Percentiles rank a stretch among this genome's conserved stretches.
phyloP scores from a whole-genome alignment of 2,797 vertebrate species.

The Streptopelia turtur region DNA sequence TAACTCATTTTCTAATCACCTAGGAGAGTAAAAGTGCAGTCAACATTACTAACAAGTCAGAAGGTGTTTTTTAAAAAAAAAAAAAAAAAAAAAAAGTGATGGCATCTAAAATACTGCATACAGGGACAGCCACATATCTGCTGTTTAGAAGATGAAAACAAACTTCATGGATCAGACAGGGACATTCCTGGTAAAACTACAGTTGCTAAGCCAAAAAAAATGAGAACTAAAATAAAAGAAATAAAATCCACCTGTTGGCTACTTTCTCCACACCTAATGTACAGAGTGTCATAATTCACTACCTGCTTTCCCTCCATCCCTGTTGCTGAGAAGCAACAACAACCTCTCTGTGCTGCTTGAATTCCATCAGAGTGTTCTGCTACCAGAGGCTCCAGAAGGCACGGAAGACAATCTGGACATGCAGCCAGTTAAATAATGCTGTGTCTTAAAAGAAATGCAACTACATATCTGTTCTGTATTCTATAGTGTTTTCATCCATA shows the following conservation, averaged over 20 bases:
- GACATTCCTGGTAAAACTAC: background rate
- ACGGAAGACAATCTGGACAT: too few species aligned
- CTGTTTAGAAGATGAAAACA: background rate
- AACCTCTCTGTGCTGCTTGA: background rate
- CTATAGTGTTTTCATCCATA: rapidly evolving
- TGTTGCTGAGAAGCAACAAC: background rate
- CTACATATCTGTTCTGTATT: background rate
- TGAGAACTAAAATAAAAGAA: background rate
- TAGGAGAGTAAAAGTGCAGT: background rate
- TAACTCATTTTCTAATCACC: background rate
- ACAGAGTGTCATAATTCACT: background rate
- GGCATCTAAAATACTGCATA: background rate
- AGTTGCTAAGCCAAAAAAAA: rapidly evolving
- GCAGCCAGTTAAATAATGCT: background rate
- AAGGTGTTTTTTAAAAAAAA: too few species aligned
- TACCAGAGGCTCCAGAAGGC: background rate
- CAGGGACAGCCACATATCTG: background rate
- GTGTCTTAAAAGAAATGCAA: background rate
- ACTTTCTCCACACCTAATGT: background rate
- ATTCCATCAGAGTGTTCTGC: rapidly evolving
- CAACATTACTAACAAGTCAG: background rate
- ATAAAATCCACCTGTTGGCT: background rate
- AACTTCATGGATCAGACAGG: background rate
- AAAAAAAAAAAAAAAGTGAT: background rate
- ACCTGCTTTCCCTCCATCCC: rapidly evolving